Evolutionary conservation across 35 echinoderm and acorn worm genomes (phyloP).

Genomic region (Eucidaris tribuloides): DNA sequence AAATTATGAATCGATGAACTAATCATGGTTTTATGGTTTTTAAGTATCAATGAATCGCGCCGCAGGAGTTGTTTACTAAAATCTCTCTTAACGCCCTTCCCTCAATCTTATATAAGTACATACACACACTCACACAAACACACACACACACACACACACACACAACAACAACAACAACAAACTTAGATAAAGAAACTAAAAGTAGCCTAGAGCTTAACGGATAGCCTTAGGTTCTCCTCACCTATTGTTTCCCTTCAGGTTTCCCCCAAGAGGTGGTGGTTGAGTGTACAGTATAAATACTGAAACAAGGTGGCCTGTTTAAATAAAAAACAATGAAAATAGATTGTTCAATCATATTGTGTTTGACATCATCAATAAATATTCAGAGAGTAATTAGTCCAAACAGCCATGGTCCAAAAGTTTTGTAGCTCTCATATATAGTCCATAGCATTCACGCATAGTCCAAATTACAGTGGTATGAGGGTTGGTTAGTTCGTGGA

Average conservation of each 20-base stretch:
- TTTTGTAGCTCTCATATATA: not conserved
- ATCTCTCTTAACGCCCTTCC: too few species aligned
- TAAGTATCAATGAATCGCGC: too few species aligned
- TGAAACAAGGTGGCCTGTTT: constrained; percentile 12
- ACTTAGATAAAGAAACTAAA: not conserved
- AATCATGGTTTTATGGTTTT: too few species aligned
- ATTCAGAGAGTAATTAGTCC: too few species aligned
- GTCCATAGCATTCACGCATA: not conserved
- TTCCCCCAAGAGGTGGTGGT: constrained; percentile 2
- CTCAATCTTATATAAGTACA: too few species aligned
- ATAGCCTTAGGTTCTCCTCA: not conserved
- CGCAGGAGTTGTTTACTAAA: too few species aligned
- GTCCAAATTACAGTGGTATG: not conserved
- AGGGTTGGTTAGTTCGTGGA: not conserved
- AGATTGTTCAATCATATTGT: not conserved
- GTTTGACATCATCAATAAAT: not conserved
- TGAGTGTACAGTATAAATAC: not conserved
- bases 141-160: not conserved
- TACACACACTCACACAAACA: not conserved
- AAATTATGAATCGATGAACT: too few species aligned
- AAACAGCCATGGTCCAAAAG: not conserved
- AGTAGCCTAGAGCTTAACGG: too few species aligned
- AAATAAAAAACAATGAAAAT: not conserved
- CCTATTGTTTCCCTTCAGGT: not conserved
- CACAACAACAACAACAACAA: not conserved